A percentile compares a stretch with the other conserved stretches of the same genome.
Evolutionary conservation across 2,797 vertebrate species (phyloP).

Genomic region (Alfaro cultratus): DNA sequence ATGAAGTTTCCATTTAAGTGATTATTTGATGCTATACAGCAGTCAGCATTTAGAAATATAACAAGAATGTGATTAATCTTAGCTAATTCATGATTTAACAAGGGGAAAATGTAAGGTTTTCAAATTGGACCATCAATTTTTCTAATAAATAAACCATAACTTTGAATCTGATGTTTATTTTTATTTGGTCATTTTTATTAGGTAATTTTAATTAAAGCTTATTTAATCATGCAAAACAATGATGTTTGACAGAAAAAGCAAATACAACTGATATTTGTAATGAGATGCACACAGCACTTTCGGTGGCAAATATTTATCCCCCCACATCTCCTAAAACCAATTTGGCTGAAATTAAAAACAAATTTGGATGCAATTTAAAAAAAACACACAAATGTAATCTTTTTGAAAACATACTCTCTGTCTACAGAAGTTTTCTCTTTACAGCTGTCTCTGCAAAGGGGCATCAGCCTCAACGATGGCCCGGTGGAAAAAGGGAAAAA

Average conservation of each 20-base stretch:
- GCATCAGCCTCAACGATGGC: constrained; percentile 3
- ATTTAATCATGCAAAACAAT: background rate
- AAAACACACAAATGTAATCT: background rate
- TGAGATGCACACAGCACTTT: background rate
- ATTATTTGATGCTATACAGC: background rate
- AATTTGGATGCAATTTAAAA: too few species aligned
- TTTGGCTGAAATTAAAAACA: constrained; percentile 5
- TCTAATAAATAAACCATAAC: background rate
- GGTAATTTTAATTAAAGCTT: background rate
- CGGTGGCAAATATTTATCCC: constrained; percentile 25
- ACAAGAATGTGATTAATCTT: background rate
- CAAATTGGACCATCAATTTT: background rate
- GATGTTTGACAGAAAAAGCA: background rate
- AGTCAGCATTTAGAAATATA: background rate
- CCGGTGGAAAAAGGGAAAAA: constrained; percentile 4
- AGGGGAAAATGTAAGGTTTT: background rate
- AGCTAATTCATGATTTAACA: too few species aligned
- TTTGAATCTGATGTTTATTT: background rate
- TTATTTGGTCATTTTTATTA: background rate
- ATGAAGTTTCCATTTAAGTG: background rate
- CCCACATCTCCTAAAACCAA: constrained; percentile 32
- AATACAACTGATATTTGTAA: background rate
- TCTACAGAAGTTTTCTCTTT: constrained; percentile 31
- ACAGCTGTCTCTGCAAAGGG: constrained; percentile 12
- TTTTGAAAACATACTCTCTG: constrained; percentile 20